Evolutionary conservation across 2,113 vertebrate genomes (phyloP).

Genomic region (Anseranas semipalmata): DNA sequence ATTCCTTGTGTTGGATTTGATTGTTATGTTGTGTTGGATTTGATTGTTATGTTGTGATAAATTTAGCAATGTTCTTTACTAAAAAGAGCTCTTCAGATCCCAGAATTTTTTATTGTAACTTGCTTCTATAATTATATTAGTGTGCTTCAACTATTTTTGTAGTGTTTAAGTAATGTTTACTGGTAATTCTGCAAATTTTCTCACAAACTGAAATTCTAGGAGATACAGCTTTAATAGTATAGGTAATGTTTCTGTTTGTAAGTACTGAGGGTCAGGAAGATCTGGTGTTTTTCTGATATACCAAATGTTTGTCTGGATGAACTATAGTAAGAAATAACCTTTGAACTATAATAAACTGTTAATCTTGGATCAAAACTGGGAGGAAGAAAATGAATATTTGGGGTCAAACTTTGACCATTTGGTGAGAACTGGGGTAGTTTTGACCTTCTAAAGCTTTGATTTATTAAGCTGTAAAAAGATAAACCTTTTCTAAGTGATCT

Average conservation of each 20-base stretch:
- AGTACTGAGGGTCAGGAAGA: not conserved
- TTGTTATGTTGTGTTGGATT: not conserved
- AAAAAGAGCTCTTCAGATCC: not conserved
- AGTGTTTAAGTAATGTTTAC: not conserved
- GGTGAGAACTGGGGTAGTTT: slow-evolving; percentile 19
- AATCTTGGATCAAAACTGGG: slow-evolving; percentile 49
- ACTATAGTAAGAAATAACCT: not conserved
- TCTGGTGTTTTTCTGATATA: not conserved
- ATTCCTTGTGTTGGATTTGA: not conserved
- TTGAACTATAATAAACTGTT: slow-evolving; percentile 46
- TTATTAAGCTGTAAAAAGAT: slow-evolving; percentile 32
- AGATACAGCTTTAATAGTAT: not conserved
- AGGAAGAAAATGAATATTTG: slow-evolving; percentile 23
- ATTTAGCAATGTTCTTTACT: not conserved
- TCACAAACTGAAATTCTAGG: not conserved
- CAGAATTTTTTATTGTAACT: not conserved
- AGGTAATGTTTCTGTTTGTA: not conserved
- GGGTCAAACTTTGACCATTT: slow-evolving; percentile 12
- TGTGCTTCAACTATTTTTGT: not conserved
- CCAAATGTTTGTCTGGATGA: not conserved
- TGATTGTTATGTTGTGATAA: not conserved
- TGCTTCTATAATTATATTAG: not conserved
- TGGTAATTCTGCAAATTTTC: not conserved
- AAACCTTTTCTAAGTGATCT: slow-evolving; percentile 14
- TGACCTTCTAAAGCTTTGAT: slow-evolving; percentile 44